Evolutionary conservation across 2,888 invertebrate genomes (phyloP).

Genomic region (Drosophila borealis): DNA sequence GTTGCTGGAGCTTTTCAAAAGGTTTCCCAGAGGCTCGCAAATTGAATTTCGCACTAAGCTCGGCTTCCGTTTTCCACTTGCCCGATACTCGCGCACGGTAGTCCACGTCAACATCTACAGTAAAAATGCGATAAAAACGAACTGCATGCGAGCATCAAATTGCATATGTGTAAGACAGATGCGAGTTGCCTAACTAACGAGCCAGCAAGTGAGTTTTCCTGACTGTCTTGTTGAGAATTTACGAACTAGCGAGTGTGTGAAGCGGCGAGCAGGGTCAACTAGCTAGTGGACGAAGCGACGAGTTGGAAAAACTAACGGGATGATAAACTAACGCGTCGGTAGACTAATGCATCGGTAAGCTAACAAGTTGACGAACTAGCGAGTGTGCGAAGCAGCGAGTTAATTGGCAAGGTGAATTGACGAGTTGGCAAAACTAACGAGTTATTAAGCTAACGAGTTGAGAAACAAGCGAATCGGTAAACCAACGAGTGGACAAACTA

Average conservation of each 20-base stretch:
- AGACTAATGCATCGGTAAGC: neutral
- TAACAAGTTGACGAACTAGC: neutral
- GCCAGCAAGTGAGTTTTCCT: neutral
- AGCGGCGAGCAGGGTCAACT: too few species aligned
- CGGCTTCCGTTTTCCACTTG: conserved; percentile 69
- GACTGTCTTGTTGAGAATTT: neutral
- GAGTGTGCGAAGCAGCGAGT: neutral
- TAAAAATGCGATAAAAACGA: conserved; percentile 33
- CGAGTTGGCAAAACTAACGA: too few species aligned
- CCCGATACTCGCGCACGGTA: conserved; percentile 26
- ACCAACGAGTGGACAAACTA: neutral
- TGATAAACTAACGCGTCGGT: neutral
- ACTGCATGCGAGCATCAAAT: neutral
- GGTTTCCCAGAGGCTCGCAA: conserved; percentile 51
- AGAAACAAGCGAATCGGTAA: neutral
- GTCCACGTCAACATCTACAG: conserved; percentile 49
- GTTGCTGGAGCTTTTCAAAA: conserved; percentile 37
- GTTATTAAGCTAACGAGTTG: neutral
- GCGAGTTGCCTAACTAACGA: neutral
- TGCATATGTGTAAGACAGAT: neutral
- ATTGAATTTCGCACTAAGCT: conserved; percentile 75
- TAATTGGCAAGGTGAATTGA: neutral
- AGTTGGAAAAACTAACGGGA: too few species aligned
- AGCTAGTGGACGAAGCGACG: too few species aligned
- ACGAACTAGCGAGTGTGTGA: neutral